Conservation (phyloP, 1,140 invertebrate species). For the Drosophila nigromelanica region DNA sequence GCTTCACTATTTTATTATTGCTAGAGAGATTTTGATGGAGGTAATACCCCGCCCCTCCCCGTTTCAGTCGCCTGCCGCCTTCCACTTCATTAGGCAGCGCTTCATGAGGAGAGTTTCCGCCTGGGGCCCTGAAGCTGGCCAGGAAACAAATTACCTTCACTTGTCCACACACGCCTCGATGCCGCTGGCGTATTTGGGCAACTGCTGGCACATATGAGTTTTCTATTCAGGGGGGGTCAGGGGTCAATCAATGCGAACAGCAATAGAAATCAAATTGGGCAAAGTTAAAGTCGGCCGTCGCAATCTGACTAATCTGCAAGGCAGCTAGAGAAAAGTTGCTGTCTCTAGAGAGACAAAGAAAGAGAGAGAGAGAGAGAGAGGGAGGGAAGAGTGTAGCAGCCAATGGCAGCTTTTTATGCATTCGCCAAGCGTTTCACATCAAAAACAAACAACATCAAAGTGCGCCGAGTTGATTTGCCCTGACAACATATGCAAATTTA, state of each 20-base stretch:
- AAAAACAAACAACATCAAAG: constrained; percentile 54
- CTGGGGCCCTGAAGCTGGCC: constrained; percentile 12
- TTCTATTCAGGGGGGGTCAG: constrained; percentile 28
- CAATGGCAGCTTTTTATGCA: constrained; percentile 31
- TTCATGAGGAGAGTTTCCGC: constrained; percentile 32
- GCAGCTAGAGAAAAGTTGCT: neutral
- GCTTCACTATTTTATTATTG: constrained; percentile 24
- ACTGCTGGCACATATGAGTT: constrained; percentile 27
- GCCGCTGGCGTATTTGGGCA: constrained; percentile 25
- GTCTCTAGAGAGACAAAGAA: constrained; percentile 33
- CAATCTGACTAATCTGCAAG: constrained; percentile 42
- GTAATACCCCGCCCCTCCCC: neutral
- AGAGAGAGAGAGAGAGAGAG: neutral
- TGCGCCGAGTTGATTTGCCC: constrained; percentile 30
- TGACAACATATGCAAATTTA: constrained; percentile 44
- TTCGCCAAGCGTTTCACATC: constrained; percentile 39
- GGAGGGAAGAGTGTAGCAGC: neutral
- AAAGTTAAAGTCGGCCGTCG: constrained; percentile 15
- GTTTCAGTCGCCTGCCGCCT: constrained; percentile 6
- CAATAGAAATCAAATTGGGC: constrained; percentile 51
- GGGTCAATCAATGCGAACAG: constrained; percentile 52
- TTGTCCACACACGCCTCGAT: constrained; percentile 51
- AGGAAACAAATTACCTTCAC: constrained; percentile 67
- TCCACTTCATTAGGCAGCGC: constrained; percentile 60
- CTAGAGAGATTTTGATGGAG: neutral